These are phyloP conservation scores for Psittacula derbiana DNA, from an alignment of 2,797 vertebrate genomes.

Conservation along the genomic window DNA sequence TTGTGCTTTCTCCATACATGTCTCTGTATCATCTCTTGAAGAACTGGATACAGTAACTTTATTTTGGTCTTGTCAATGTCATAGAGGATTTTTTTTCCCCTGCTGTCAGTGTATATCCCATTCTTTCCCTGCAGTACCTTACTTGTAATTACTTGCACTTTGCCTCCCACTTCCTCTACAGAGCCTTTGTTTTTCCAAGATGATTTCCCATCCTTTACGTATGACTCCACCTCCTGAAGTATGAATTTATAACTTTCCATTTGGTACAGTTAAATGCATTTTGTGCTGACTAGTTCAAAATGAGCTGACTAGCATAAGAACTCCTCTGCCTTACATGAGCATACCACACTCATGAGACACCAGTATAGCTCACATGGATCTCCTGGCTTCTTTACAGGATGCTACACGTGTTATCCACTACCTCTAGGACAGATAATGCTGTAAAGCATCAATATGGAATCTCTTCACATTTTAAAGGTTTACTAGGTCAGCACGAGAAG, in stretches of 20 bases:
- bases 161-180: background rate
- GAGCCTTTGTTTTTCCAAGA: background rate
- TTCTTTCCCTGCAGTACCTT: background rate
- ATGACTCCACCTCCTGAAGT: background rate
- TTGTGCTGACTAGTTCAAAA: background rate
- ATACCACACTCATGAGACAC: background rate
- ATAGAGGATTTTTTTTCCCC: background rate
- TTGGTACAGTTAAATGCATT: background rate
- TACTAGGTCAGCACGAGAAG: background rate
- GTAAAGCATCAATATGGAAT: background rate
- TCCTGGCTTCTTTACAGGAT: background rate
- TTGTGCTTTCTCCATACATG: background rate
- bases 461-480: background rate
- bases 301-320: background rate
- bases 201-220: background rate
- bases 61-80: background rate
- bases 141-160: background rate
- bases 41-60: background rate
- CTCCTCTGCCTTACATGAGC: background rate
- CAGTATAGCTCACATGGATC: background rate
- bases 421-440: background rate
- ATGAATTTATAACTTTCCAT: background rate
- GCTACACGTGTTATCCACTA: background rate
- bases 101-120: background rate
- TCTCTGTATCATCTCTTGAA: background rate